Base-by-base conservation (phyloP, 2,797 vertebrate species). In the Eutrigla gurnardus region DNA sequence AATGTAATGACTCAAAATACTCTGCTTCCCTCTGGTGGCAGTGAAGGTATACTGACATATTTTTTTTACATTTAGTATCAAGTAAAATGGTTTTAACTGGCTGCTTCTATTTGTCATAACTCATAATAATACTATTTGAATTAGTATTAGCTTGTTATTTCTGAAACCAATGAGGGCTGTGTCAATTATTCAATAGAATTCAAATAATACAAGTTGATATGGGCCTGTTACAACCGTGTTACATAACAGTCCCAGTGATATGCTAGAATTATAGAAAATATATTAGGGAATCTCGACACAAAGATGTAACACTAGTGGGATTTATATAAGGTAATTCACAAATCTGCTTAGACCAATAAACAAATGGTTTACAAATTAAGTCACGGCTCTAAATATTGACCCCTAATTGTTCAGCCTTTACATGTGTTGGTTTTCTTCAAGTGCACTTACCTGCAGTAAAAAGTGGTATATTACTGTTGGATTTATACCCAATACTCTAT, bases 21-120 rank as follows among this genome's bases (percentile, higher is more conserved):
- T 61, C 3, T 81, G 42, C 65, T 62, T 11, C 89, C 77, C 75
- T 74, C 90, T 84, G 12, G 70, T 71, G 88, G 80, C 0, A 32
- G 0, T 49, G 25, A 3, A 47, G 7, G 14, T 5, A 9, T n/a
- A 65, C 4, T 11, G 17, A 42, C 9, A 33, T 3, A 4, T 35
- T 14, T 33, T 35, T 45, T 15, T 4, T 13, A 7, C 15, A 25
- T 13, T 4, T 11, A 18, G 17, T 18, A 18, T 58, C 12, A 5
- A 39, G n/a, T 39, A 64, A 5, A 62, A 13, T 60, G 42, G 10
- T 0, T 4, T 45, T 63, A 36, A 25, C 25, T 10, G 11, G 36
- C 10, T 37, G 4, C 2, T 63, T 62, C 2, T 47, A 1, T 33
- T 12, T 47, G 43, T n/a, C 15, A 63, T 37, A 63, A 37, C 18